Base-by-base conservation (phyloP, 2,113 vertebrate species). In the Ceyx margarethae region DNA sequence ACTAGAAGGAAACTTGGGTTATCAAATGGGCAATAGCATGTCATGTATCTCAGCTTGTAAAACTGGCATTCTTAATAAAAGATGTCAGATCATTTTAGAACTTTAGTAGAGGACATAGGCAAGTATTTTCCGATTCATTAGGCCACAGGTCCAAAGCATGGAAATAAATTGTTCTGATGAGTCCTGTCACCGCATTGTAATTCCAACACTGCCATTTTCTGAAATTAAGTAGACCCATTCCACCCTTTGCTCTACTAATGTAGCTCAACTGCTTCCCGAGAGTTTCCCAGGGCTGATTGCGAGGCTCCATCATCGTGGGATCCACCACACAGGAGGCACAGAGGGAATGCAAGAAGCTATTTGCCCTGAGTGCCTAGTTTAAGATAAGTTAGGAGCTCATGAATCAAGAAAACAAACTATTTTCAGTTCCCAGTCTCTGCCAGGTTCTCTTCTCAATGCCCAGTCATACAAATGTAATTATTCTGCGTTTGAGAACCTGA, bases 51-150 rank as follows among this genome's bases (percentile, higher is more conserved):
- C 77, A 94, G 85, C 94, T 95, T 93, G 85, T 91, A 96, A 97
- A 97, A 91, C 68, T 85, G 74, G 81, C 87, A 81, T 88, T 96
- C 97, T 97, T 91, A 97, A 96, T 97, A 97, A 97, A 97, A 96
- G 29, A 77, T 95, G 95, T 96, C 94, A 95, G 65, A 95, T 96
- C 96, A 97, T 97, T 97, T 97, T 97, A 97, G 94, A 97, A 92
- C 93, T 91, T 93, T 88, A 97, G 61, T 85, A 95, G 90, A 97
- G 92, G 94, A 96, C 86, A 93, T 95, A 95, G 91, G 74, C 90
- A 97, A 98, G 96, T 97, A 97, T 97, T 97, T 98, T 98, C 95
- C 97, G 97, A 96, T 97, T 98, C 96, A 95, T 96, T 97, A 97
- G 96, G 94, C 91, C 93, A 87, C 87, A 72, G 87, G 93, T 95